These are phyloP conservation scores for Palloptera scutellata DNA, from an alignment of 2,888 invertebrate species.

Conservation along the genomic window DNA sequence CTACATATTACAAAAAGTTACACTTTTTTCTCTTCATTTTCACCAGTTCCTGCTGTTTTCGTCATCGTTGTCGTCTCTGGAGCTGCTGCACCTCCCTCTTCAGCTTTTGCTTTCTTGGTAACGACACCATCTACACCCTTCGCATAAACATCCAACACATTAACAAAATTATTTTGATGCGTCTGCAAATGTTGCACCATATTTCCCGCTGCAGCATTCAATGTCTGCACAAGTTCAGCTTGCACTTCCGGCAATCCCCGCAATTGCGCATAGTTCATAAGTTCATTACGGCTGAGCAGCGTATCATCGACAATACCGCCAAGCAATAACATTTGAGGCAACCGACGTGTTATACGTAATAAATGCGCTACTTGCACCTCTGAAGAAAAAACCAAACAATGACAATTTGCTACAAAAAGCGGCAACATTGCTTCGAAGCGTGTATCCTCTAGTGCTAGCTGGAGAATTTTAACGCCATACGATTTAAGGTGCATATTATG, in stretches of 20 bases:
- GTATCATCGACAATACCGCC: slow-evolving; percentile 80
- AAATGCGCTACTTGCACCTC: slow-evolving; percentile 71
- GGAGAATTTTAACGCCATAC: slow-evolving; percentile 73
- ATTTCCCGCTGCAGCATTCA: slow-evolving; percentile 72
- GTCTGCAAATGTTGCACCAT: slow-evolving; percentile 74
- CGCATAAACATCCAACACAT: slow-evolving; percentile 71
- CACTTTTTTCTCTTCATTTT: too few relatives aligned
- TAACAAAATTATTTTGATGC: slow-evolving; percentile 74
- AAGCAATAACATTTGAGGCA: slow-evolving; percentile 75
- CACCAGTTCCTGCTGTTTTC: too few relatives aligned
- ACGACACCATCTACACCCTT: slow-evolving; percentile 36
- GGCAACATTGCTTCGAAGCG: slow-evolving; percentile 73
- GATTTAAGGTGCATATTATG: slow-evolving; percentile 75
- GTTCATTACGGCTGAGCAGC: slow-evolving; percentile 74
- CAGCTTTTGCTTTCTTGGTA: slow-evolving; percentile 2
- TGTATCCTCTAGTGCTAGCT: slow-evolving; percentile 73
- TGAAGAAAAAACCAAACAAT: slow-evolving; percentile 75
- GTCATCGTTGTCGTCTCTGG: too few relatives aligned
- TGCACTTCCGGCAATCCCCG: slow-evolving; percentile 73
- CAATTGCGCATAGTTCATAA: slow-evolving; percentile 72
- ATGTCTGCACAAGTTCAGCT: slow-evolving; percentile 73
- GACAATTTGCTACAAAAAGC: slow-evolving; percentile 70
- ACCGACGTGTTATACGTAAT: slow-evolving; percentile 73
- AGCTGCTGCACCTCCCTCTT: not conserved
- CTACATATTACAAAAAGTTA: too few relatives aligned